Conservation (phyloP, 1,140 invertebrate genomes). For the Colletes latitarsis region DNA sequence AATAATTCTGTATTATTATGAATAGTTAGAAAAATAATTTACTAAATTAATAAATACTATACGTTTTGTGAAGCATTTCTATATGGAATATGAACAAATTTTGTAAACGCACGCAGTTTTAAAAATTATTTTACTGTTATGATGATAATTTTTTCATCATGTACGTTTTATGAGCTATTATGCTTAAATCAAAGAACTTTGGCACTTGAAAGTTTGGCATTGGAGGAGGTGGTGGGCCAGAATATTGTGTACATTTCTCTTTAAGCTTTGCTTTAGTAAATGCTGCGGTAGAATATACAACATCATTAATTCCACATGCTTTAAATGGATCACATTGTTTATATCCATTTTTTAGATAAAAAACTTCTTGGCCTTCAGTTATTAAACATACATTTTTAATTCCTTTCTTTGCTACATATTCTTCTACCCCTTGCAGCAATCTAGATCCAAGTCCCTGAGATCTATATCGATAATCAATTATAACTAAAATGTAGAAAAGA, state of each 20-base stretch:
- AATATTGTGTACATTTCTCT: slow-evolving; percentile 54
- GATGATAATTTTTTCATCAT: slow-evolving; percentile 69
- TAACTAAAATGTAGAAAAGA: slow-evolving; percentile 80
- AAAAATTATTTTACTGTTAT: slow-evolving; percentile 17
- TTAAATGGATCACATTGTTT: slow-evolving; percentile 85
- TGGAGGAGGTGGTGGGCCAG: slow-evolving; percentile 76
- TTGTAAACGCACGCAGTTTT: neutral
- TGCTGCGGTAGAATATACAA: slow-evolving; percentile 54
- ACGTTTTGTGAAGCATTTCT: neutral
- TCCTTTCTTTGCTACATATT: slow-evolving; percentile 84
- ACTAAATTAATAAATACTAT: slow-evolving; percentile 40
- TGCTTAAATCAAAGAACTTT: slow-evolving; percentile 56
- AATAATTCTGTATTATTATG: neutral
- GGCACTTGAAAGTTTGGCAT: slow-evolving; percentile 69
- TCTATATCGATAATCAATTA: slow-evolving; percentile 85
- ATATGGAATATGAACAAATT: slow-evolving; percentile 28
- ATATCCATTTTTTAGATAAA: slow-evolving; percentile 90
- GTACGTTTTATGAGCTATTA: slow-evolving; percentile 63
- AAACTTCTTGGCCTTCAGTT: slow-evolving; percentile 88
- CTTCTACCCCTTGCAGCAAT: slow-evolving; percentile 86
- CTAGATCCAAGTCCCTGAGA: slow-evolving; percentile 88
- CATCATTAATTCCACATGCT: slow-evolving; percentile 82
- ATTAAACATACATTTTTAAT: slow-evolving; percentile 86
- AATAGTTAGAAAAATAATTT: slow-evolving; percentile 43
- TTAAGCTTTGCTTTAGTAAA: slow-evolving; percentile 47